These are phyloP conservation scores for Phoeniculus purpureus DNA, from an alignment of 2,797 vertebrate genomes.

Conservation along the genomic window DNA sequence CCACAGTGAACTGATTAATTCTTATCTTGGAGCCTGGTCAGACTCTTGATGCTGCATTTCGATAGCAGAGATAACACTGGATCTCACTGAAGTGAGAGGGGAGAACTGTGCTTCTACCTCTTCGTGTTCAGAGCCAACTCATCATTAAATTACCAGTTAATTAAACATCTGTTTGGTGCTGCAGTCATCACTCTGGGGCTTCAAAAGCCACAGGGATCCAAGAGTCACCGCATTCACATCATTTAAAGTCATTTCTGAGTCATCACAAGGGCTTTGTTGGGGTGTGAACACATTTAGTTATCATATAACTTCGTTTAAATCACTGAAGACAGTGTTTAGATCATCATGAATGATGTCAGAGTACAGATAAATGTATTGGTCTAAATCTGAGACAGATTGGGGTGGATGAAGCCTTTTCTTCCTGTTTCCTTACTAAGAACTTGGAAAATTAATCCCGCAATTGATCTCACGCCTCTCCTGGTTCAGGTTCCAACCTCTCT, in stretches of 20 bases:
- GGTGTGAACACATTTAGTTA: neutral
- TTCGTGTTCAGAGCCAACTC: neutral
- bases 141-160: neutral
- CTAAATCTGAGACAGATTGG: too few relatives aligned
- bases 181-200: neutral
- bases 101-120: fast-evolving
- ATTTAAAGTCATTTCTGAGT: neutral
- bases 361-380: too few relatives aligned
- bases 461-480: neutral
- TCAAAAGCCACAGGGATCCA: neutral
- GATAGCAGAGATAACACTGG: neutral
- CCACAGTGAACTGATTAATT: neutral
- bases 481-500: fast-evolving
- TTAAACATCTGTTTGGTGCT: neutral
- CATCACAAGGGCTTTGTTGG: neutral
- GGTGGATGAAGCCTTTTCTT: neutral
- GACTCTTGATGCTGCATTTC: neutral
- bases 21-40: neutral
- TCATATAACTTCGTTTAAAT: neutral
- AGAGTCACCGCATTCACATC: neutral
- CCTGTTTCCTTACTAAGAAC: neutral
- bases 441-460: too few relatives aligned
- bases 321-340: too few relatives aligned
- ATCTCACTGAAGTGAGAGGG: neutral
- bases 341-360: too few relatives aligned